phyloP scores from a whole-genome alignment of 2,113 vertebrate species.

The Isichthys henryi region DNA sequence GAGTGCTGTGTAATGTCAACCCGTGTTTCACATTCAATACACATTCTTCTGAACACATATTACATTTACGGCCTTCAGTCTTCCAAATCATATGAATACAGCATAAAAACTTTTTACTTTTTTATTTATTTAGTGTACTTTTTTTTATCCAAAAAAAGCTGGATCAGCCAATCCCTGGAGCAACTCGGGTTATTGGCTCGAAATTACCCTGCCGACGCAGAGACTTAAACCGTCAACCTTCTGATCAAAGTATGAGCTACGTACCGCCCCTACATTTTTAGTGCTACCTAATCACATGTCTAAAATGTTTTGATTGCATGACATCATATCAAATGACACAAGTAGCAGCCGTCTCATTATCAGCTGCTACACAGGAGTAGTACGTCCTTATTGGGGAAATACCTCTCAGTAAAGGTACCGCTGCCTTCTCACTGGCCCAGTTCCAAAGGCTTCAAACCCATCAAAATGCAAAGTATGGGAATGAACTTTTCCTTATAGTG shows the following conservation, averaged over 20 bases:
- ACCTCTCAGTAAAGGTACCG: background rate
- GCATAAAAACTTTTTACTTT: background rate
- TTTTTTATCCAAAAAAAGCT: background rate
- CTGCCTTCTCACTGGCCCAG: background rate
- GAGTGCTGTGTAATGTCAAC: background rate
- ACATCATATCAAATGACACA: background rate
- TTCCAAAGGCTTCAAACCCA: background rate
- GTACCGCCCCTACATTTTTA: background rate
- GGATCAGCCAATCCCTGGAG: background rate
- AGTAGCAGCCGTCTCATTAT: background rate
- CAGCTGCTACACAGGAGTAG: background rate
- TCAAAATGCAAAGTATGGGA: background rate
- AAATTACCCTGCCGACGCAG: background rate
- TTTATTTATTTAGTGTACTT: background rate
- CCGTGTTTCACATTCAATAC: background rate
- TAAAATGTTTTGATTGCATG: background rate
- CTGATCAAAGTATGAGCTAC: background rate
- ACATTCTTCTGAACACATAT: background rate
- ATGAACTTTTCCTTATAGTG: background rate
- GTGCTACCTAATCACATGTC: background rate
- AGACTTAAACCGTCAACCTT: background rate
- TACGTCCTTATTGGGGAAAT: background rate
- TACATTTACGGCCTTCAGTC: background rate
- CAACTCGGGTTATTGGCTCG: background rate
- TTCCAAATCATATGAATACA: background rate